Evolutionary conservation across 2,113 vertebrate genomes (phyloP), one percentile per base, ranked within the genome.

Genomic region (Peucedramus taeniatus): DNA sequence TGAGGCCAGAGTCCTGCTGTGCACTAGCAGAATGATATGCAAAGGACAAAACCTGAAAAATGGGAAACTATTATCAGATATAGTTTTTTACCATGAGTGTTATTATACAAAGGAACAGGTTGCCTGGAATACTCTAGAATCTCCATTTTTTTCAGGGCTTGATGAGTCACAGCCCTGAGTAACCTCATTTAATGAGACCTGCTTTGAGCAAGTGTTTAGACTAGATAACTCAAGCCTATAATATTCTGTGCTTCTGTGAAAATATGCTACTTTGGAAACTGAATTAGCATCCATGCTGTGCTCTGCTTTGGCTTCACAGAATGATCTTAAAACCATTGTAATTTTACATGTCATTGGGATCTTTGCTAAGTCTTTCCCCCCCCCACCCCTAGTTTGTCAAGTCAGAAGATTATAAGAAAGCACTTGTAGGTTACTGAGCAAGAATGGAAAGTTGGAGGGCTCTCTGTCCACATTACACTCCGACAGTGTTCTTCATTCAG

Each of bases 401-500:
- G 28, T 19, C 18, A 5, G 15, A 51, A 75, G 33, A 45, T 27
- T 57, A 27, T 5, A 42, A 57, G 31, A 47, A 65, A 16, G 15
- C 63, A 10, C 11, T 35, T 68, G 14, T 27, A 81, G 30, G 15
- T 21, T 69, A 30, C 9, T 21, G 35, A 50, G 27, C 6, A 76
- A 33, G 40, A 64, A 33, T 19, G 33, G 14, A 60, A 49, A 63
- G 5, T 12, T 18, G 9, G 10, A 53, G 28, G 4, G 4, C 5
- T 83, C 87, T 68, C 28, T 74, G 23, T n/a, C 11, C 69, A 30
- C 11, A 16, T 68, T 30, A 16, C 18, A 28, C 13, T 68, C 18
- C 0, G 0, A 14, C 3, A 71, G 6, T 0, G 0, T 16, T 54
- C 24, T 68, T 83, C 17, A 39, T 45, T 75, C 30, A 39, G 33